Evolutionary conservation across 53 echinoderm and acorn worm species (phyloP).

Genomic region (Arbacia lixula): DNA sequence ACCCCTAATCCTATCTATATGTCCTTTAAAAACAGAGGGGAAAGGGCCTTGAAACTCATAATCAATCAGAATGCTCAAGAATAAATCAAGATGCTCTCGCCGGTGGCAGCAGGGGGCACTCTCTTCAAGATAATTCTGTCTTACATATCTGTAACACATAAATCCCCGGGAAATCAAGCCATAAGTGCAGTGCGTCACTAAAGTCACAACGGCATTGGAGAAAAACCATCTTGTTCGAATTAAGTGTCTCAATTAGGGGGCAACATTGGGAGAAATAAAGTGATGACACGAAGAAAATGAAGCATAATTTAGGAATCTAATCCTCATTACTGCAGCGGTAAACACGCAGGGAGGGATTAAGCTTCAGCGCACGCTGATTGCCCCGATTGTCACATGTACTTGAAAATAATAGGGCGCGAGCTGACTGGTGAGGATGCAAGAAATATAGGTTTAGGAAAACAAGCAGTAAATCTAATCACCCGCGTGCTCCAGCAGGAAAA

Average conservation of each 20-base stretch:
- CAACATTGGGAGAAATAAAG: slow-evolving; percentile 8
- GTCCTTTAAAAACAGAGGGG: too few relatives aligned
- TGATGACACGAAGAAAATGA: slow-evolving; percentile 52
- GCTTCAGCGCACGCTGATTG: slow-evolving; percentile 29
- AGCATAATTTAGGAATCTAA: slow-evolving; percentile 54
- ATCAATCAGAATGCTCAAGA: too few relatives aligned
- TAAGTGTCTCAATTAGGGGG: slow-evolving; percentile 36
- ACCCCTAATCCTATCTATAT: too few relatives aligned
- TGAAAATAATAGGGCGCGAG: slow-evolving; percentile 5
- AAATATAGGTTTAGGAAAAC: slow-evolving; percentile 50
- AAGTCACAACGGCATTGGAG: too few relatives aligned
- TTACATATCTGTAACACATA: too few relatives aligned
- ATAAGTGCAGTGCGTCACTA: too few relatives aligned
- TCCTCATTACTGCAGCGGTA: slow-evolving; percentile 28
- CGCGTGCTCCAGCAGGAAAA: slow-evolving; percentile 36
- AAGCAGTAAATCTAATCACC: slow-evolving; percentile 58
- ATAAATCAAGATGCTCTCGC: too few relatives aligned
- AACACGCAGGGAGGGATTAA: slow-evolving; percentile 30
- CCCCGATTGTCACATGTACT: slow-evolving; percentile 30
- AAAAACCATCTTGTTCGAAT: slow-evolving; percentile 40
- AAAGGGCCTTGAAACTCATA: too few relatives aligned
- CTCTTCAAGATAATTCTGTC: too few relatives aligned
- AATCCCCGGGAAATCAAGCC: too few relatives aligned
- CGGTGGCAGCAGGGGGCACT: too few relatives aligned
- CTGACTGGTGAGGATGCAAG: slow-evolving; percentile 1